Percentiles rank a stretch among this genome's conserved stretches.
Evolutionary conservation across 1,140 invertebrate species (phyloP).

Genomic region (fruit fly (Drosophila melanogaster)): Release_6_plus_ISO1_MT NT_033779.5:6633501-6634000

Average conservation of each 20-base stretch:
- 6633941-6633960: neutral
- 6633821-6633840: slow-evolving; percentile 31
- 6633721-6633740: slow-evolving; percentile 32
- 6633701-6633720: slow-evolving; percentile 45
- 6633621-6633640: slow-evolving; percentile 80
- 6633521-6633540: slow-evolving; percentile 23
- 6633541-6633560: slow-evolving; percentile 53
- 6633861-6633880: slow-evolving; percentile 44
- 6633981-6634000: slow-evolving; percentile 24
- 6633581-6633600: slow-evolving; percentile 63
- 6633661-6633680: slow-evolving; percentile 81
- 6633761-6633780: slow-evolving; percentile 53
- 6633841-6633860: slow-evolving; percentile 22
- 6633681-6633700: slow-evolving; percentile 59
- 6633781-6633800: slow-evolving; percentile 41
- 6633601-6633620: slow-evolving; percentile 66
- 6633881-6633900: slow-evolving; percentile 17
- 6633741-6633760: slow-evolving; percentile 49
- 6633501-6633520: slow-evolving; percentile 5
- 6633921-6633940: slow-evolving; percentile 24
- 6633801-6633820: slow-evolving; percentile 37
- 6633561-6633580: slow-evolving; percentile 27
- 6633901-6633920: slow-evolving; percentile 37
- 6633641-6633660: slow-evolving; percentile 83
- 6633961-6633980: neutral